Evolutionary conservation across 2,797 vertebrate species (phyloP).

Genomic region (Miichthys miiuy): DNA sequence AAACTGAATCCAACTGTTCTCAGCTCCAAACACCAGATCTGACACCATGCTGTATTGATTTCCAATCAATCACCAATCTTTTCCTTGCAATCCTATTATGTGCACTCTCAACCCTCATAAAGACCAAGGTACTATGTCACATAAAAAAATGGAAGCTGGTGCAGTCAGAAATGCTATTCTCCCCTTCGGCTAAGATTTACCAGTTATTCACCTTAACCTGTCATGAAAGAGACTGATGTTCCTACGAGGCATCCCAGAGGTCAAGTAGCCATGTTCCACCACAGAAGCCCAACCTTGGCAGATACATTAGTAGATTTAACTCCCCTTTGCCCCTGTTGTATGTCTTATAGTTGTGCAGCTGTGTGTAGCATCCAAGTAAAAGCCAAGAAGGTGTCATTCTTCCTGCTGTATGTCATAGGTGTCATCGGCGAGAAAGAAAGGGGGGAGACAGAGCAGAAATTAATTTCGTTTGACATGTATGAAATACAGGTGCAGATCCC

Average conservation of each 20-base stretch:
- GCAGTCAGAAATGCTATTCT: conserved; percentile 29
- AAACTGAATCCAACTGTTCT: conserved; percentile 38
- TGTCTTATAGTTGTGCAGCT: conserved; percentile 26
- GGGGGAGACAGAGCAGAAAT: conserved; percentile 43
- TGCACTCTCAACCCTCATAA: conserved; percentile 35
- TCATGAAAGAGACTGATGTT: conserved; percentile 65
- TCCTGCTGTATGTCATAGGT: conserved; percentile 56
- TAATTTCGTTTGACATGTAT: conserved; percentile 71
- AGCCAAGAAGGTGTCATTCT: conserved; percentile 22
- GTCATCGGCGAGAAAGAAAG: conserved; percentile 20
- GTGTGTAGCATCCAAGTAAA: conserved; percentile 29
- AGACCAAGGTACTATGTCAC: conserved; percentile 48
- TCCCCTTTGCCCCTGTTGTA: conserved; percentile 43
- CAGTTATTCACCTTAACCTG: conserved; percentile 52
- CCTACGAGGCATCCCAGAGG: conserved; percentile 50
- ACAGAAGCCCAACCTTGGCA: conserved; percentile 57
- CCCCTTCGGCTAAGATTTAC: conserved; percentile 40
- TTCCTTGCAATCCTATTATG: conserved; percentile 41
- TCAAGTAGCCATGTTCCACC: conserved; percentile 43
- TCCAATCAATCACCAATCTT: conserved; percentile 54
- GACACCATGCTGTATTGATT: conserved; percentile 46
- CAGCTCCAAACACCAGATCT: conserved; percentile 16
- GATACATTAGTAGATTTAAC: conserved; percentile 63
- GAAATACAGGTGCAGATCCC: conserved; percentile 61
- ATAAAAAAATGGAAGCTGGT: conserved; percentile 34